These are phyloP conservation scores for Lutraria rhynchaena DNA, from an alignment of 1,140 invertebrate genomes.

Conservation along the genomic window DNA sequence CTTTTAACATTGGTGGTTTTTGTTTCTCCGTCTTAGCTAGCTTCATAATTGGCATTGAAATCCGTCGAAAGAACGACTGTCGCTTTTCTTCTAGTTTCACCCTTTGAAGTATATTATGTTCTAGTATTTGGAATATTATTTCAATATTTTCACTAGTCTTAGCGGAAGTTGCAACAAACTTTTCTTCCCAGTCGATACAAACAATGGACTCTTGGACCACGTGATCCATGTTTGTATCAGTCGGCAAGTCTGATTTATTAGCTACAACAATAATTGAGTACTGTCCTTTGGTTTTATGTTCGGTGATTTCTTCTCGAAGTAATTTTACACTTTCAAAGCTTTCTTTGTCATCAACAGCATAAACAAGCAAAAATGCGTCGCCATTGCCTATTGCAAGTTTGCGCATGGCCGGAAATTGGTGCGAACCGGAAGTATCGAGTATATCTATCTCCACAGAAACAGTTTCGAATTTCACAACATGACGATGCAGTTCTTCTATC, in stretches of 20 bases:
- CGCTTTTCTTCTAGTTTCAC: slow-evolving; percentile 16
- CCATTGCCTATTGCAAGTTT: slow-evolving; percentile 93
- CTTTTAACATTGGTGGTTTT: background rate
- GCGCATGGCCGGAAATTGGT: slow-evolving; percentile 96
- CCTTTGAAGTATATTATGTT: slow-evolving; percentile 16
- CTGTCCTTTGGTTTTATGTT: slow-evolving; percentile 54
- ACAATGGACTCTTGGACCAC: slow-evolving; percentile 67
- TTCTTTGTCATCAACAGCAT: slow-evolving; percentile 90
- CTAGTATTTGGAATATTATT: background rate
- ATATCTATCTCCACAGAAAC: slow-evolving; percentile 83
- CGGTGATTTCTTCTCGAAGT: slow-evolving; percentile 68
- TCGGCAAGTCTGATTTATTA: slow-evolving; percentile 69
- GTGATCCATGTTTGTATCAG: slow-evolving; percentile 34
- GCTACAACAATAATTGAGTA: slow-evolving; percentile 70
- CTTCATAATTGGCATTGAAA: slow-evolving; percentile 38
- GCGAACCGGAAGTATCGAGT: slow-evolving; percentile 91
- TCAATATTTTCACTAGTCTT: slow-evolving; percentile 40
- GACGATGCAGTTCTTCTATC: slow-evolving; percentile 95
- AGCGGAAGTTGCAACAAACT: slow-evolving; percentile 33
- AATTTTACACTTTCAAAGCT: slow-evolving; percentile 87
- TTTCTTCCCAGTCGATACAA: slow-evolving; percentile 68
- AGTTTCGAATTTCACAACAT: slow-evolving; percentile 89
- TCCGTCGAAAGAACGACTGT: slow-evolving; percentile 6
- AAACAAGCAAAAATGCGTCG: slow-evolving; percentile 94
- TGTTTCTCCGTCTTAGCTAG: slow-evolving; percentile 1